A percentile compares a stretch with the other conserved stretches of the same genome.
Evolutionary conservation across 2,113 vertebrate species (phyloP).

Genomic region (Odontesthes bonariensis): DNA sequence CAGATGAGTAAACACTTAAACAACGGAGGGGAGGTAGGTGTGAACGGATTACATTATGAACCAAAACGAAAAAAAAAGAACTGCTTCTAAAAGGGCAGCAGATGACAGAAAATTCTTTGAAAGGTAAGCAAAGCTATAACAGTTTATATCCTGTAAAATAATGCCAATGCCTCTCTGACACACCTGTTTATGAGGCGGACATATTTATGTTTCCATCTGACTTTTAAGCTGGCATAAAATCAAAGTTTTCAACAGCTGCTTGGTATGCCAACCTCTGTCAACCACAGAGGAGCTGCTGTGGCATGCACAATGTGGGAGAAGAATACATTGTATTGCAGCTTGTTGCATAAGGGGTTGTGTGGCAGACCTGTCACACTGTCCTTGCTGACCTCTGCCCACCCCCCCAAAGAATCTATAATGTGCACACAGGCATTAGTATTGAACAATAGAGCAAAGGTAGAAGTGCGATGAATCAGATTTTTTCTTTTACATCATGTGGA

Average conservation of each 20-base stretch:
- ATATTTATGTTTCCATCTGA: not conserved
- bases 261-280: too few relatives aligned
- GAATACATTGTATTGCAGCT: not conserved
- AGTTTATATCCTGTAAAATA: conserved; percentile 1
- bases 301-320: not conserved
- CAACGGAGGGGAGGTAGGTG: conserved; percentile 45
- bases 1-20: conserved; percentile 18
- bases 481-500: not conserved
- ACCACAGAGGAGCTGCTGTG: not conserved
- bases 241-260: not conserved
- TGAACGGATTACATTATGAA: conserved; percentile 49
- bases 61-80: conserved; percentile 14
- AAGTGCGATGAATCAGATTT: not conserved
- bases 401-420: not conserved
- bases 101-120: not conserved
- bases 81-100: conserved; percentile 6
- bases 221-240: not conserved
- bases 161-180: not conserved
- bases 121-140: conserved; percentile 20
- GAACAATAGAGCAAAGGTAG: not conserved
- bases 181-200: not conserved
- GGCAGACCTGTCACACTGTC: not conserved
- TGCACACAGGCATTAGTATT: not conserved
- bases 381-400: not conserved
- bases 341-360: not conserved